These are phyloP conservation scores for Synanthedon myopaeformis DNA, from an alignment of 2,888 invertebrate species.

Conservation along the genomic window DNA sequence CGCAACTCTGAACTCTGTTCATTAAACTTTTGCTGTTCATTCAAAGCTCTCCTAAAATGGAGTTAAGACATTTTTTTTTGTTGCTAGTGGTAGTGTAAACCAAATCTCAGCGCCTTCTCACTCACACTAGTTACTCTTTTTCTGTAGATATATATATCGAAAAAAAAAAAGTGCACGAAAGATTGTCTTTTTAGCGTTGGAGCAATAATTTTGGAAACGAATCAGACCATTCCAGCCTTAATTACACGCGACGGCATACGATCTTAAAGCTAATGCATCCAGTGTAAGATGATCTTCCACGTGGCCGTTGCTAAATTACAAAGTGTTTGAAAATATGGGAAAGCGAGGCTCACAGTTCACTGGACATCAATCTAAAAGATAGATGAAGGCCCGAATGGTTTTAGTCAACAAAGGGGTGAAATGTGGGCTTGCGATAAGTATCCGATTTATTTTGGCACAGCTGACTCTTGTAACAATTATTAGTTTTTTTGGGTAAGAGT, in stretches of 20 bases:
- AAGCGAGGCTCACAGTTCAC: not conserved
- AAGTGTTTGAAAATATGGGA: not conserved
- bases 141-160: too few species aligned
- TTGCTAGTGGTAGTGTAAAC: too few species aligned
- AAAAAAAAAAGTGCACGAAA: too few species aligned
- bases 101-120: too few species aligned
- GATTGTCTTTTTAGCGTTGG: not conserved
- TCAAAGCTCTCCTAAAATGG: too few species aligned
- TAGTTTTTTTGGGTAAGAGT: too few species aligned
- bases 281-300: not conserved
- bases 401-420: slow-evolving; percentile 2
- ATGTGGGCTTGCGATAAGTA: slow-evolving; percentile 2
- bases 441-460: not conserved
- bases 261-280: not conserved
- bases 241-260: not conserved
- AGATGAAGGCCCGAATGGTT: slow-evolving; percentile 1
- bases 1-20: too few species aligned
- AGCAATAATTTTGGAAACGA: not conserved
- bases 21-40: too few species aligned
- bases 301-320: not conserved
- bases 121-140: too few species aligned
- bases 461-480: too few species aligned
- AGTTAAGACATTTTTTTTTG: too few species aligned
- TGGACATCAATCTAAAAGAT: not conserved
- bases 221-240: not conserved